Conservation (phyloP, 2,113 vertebrate genomes). For the Rhea americana region DNA sequence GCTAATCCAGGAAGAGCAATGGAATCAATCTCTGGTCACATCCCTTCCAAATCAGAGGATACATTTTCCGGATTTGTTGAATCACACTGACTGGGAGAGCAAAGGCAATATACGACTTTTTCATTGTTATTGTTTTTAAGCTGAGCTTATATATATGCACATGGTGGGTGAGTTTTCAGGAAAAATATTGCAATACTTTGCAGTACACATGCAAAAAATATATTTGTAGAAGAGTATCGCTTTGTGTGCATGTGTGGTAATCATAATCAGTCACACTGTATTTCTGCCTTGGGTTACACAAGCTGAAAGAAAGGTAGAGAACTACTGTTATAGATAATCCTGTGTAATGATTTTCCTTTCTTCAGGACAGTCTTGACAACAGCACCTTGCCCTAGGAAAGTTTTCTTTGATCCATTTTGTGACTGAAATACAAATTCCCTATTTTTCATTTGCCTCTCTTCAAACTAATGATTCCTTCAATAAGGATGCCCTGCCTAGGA, state of each 20-base stretch:
- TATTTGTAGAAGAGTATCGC: neutral
- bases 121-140: neutral
- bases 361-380: conserved; percentile 59
- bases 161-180: neutral
- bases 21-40: neutral
- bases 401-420: conserved; percentile 55
- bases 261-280: conserved; percentile 49
- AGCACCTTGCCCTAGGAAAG: conserved; percentile 51
- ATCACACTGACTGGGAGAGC: neutral
- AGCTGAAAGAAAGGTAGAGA: conserved; percentile 52
- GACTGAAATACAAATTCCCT: conserved; percentile 58
- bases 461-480: conserved; percentile 46
- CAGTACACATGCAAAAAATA: neutral
- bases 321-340: conserved; percentile 55
- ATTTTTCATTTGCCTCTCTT: neutral
- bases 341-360: conserved; percentile 66
- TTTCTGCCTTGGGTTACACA: conserved; percentile 39
- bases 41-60: neutral
- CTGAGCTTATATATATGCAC: neutral
- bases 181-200: neutral
- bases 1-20: neutral
- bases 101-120: neutral
- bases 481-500: conserved; percentile 2
- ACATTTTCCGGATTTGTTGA: neutral
- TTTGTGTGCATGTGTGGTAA: neutral